Percentiles rank a stretch among this genome's conserved stretches.
phyloP scores from a whole-genome alignment of 1,140 invertebrate genomes.

The Phocides pigmalion region DNA sequence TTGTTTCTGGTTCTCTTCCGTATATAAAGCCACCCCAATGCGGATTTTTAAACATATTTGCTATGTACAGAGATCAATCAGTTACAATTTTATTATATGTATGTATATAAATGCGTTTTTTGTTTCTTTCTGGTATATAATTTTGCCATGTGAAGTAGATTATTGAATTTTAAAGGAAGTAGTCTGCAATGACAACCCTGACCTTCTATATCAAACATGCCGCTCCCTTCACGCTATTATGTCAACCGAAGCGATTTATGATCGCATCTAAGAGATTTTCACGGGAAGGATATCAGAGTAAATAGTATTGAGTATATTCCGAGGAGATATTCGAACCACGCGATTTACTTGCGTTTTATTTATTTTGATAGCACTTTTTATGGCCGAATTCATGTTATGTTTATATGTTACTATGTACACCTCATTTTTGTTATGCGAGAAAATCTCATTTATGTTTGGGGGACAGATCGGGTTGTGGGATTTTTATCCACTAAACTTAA shows the following conservation, averaged over 20 bases:
- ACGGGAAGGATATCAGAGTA: conserved; percentile 66
- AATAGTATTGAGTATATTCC: conserved; percentile 55
- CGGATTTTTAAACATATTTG: no score
- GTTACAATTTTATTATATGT: no score
- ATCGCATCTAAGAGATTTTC: conserved; percentile 76
- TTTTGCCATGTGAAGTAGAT: not conserved
- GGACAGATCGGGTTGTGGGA: no score
- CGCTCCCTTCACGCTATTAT: conserved; percentile 76
- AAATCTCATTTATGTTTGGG: no score
- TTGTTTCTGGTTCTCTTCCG: no score
- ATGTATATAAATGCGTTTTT: no score
- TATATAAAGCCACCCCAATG: no score
- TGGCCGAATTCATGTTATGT: not conserved
- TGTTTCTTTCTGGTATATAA: no score
- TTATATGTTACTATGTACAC: not conserved
- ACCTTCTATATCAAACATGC: conserved; percentile 73
- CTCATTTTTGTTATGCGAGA: no score
- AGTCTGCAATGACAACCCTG: conserved; percentile 53
- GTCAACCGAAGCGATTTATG: conserved; percentile 79
- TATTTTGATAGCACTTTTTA: not conserved
- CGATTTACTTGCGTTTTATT: not conserved
- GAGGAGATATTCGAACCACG: conserved; percentile 14
- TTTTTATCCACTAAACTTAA: no score
- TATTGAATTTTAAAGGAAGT: not conserved
- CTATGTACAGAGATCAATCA: no score